These are phyloP conservation scores for Pangasius larnaudii DNA, from an alignment of 2,797 vertebrate genomes.

Conservation along the genomic window DNA sequence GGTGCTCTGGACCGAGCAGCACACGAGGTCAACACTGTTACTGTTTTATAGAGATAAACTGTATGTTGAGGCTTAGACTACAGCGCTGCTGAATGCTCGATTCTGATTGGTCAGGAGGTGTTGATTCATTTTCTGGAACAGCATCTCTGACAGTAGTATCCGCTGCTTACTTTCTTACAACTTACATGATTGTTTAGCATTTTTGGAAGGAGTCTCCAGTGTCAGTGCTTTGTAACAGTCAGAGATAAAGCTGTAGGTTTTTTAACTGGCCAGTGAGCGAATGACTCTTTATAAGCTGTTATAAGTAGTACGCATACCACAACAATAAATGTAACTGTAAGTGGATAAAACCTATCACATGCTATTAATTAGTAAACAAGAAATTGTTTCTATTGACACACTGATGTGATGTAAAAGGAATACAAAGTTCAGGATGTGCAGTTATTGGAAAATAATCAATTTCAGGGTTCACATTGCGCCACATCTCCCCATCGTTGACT, in stretches of 20 bases:
- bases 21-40: slow-evolving; percentile 61
- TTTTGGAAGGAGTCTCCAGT: slow-evolving; percentile 6
- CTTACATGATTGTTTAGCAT: no score
- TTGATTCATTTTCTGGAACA: neutral
- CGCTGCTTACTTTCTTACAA: neutral
- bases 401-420: neutral
- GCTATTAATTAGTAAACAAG: neutral
- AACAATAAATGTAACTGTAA: neutral
- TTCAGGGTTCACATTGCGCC: neutral
- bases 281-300: neutral
- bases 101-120: neutral
- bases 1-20: slow-evolving; percentile 67
- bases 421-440: neutral
- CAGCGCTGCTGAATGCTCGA: neutral
- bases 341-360: neutral
- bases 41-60: neutral
- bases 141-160: neutral
- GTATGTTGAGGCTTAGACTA: neutral
- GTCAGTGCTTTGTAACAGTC: neutral
- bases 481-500: neutral
- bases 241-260: neutral
- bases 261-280: neutral
- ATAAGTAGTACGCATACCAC: neutral
- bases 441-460: neutral
- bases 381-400: neutral